phyloP scores from a whole-genome alignment of 2,113 vertebrate genomes.

The Struthio camelus region DNA sequence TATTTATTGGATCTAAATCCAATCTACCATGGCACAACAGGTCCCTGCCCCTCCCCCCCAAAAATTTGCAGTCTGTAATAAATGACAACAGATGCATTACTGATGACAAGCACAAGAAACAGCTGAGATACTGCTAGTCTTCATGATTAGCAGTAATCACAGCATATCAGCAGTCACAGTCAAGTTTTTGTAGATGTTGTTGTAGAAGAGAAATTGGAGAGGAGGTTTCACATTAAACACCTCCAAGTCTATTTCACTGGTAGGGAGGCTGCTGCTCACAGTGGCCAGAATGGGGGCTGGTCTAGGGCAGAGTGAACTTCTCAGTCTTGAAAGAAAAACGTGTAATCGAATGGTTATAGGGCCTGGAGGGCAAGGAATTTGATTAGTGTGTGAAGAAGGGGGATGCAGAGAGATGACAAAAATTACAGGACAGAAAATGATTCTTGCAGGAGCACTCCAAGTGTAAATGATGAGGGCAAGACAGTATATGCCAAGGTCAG shows the following conservation, averaged over 20 bases:
- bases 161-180: background rate
- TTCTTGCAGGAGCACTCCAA: background rate
- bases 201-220: background rate
- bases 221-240: background rate
- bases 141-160: background rate
- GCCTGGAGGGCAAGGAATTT: background rate
- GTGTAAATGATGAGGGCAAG: background rate
- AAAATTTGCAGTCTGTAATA: background rate
- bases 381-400: background rate
- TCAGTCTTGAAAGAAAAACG: background rate
- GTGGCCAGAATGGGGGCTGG: background rate
- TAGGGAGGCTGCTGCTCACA: background rate
- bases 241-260: background rate
- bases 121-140: background rate
- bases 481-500: background rate
- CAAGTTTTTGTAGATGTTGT: background rate
- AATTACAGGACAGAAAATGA: background rate
- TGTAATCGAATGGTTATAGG: rapidly evolving
- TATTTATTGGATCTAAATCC: too few relatives aligned
- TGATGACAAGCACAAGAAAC: background rate
- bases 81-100: background rate
- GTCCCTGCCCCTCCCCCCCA: background rate
- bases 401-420: background rate
- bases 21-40: too few relatives aligned
- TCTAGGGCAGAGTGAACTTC: rapidly evolving